Conservation (phyloP, 2,113 vertebrate genomes). For the Glaucidium brasilianum region DNA sequence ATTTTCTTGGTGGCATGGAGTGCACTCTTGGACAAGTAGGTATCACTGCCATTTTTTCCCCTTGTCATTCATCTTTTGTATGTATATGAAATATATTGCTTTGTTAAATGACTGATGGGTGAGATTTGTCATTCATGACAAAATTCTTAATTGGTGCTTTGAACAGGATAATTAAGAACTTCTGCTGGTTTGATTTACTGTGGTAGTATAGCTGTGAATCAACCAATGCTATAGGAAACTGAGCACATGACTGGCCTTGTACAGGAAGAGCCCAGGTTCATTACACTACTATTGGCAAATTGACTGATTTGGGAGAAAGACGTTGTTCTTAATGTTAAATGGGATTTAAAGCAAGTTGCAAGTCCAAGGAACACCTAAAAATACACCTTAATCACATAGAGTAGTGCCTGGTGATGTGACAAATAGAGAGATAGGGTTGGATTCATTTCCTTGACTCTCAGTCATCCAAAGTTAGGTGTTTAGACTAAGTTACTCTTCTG, state of each 20-base stretch:
- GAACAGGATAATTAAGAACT: neutral
- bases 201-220: neutral
- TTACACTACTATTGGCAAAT: neutral
- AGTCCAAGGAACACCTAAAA: neutral
- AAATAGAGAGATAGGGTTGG: neutral
- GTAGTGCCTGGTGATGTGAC: neutral
- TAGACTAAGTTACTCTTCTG: neutral
- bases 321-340: neutral
- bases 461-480: neutral
- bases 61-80: fast-evolving
- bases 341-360: neutral
- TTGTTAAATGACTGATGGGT: neutral
- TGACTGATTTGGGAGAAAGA: neutral
- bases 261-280: neutral
- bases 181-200: neutral
- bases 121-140: neutral
- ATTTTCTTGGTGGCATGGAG: constrained; percentile 93
- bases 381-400: neutral
- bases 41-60: neutral
- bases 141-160: neutral
- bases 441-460: neutral
- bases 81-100: neutral
- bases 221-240: neutral
- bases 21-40: constrained; percentile 93
- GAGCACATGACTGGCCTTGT: neutral